A percentile compares a stretch with the other conserved stretches of the same genome.
Conservation (phyloP, 2,888 invertebrate species). For the Plebejus anna region DNA sequence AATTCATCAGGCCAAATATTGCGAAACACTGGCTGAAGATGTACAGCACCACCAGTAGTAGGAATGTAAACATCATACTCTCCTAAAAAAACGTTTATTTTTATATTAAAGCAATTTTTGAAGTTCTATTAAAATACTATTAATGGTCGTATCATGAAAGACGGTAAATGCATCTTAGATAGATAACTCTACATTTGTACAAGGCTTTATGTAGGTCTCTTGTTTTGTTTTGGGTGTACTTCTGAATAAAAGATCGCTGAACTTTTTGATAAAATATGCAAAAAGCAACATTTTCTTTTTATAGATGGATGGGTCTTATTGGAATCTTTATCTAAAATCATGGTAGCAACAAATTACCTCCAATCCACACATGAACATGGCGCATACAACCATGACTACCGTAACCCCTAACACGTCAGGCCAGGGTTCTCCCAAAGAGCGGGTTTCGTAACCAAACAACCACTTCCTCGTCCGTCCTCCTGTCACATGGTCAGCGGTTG, state of each 20-base stretch:
- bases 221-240: no score
- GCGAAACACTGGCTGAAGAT: constrained; percentile 73
- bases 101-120: no score
- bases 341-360: constrained; percentile 60
- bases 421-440: constrained; percentile 81
- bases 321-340: no score
- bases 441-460: constrained; percentile 80
- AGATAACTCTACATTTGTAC: no score
- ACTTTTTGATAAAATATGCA: no score
- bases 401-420: constrained; percentile 82
- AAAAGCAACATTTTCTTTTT: no score
- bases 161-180: no score
- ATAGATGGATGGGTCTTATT: no score
- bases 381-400: constrained; percentile 80
- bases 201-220: no score
- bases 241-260: no score
- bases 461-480: constrained; percentile 80
- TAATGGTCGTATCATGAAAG: no score
- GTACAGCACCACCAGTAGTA: constrained; percentile 64
- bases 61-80: constrained; percentile 72
- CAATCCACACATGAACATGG: constrained; percentile 82
- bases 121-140: no score
- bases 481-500: constrained; percentile 82
- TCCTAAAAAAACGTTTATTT: constrained; percentile 55
- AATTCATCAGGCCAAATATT: constrained; percentile 69